These are phyloP conservation scores for Dasyornis broadbenti DNA, from an alignment of 2,113 vertebrate species.

Conservation along the genomic window DNA sequence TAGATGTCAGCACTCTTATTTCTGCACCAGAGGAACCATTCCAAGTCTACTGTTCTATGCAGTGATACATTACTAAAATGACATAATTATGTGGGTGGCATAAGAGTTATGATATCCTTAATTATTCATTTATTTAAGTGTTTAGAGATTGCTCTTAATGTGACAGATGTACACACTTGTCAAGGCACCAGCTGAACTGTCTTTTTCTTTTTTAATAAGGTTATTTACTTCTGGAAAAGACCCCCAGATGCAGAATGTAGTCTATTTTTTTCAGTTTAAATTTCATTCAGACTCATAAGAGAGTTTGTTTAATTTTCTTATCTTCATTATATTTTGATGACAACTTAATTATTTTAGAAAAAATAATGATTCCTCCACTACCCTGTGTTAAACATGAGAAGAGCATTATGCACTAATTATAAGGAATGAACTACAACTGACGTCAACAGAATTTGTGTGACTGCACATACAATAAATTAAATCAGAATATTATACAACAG, in stretches of 20 bases:
- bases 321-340: constrained; percentile 8
- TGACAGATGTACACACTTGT: constrained; percentile 3
- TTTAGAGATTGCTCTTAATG: background rate
- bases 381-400: background rate
- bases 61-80: background rate
- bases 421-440: constrained; percentile 11
- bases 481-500: constrained; percentile 21
- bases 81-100: background rate
- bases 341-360: constrained; percentile 34
- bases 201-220: background rate
- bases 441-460: constrained; percentile 30
- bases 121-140: background rate
- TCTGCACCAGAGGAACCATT: background rate
- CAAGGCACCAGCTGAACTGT: background rate
- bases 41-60: background rate
- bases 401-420: constrained; percentile 29
- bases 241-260: accelerated
- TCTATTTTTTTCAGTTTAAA: background rate
- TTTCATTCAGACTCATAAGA: background rate
- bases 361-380: background rate
- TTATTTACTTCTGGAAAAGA: background rate
- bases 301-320: constrained; percentile 24
- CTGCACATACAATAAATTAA: constrained; percentile 9
- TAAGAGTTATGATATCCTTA: background rate
- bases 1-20: background rate